Evolutionary conservation across 2,113 vertebrate genomes (phyloP).

Genomic region (Anthoscopus minutus): DNA sequence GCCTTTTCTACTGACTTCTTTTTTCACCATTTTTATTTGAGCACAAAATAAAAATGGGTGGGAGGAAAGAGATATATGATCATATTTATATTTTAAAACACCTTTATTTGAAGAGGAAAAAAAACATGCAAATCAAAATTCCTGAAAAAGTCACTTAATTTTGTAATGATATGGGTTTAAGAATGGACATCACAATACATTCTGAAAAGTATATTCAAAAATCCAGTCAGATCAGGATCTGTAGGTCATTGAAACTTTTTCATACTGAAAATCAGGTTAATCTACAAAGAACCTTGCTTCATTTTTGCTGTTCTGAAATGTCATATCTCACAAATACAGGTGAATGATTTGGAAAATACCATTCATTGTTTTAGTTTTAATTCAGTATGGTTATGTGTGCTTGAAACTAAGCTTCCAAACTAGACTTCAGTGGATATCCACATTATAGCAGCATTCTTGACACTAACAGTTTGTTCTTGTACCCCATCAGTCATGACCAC

Average conservation of each 20-base stretch:
- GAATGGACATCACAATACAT: not conserved
- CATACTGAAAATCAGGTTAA: not conserved
- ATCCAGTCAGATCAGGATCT: not conserved
- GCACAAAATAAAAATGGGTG: accelerated
- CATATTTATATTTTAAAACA: not conserved
- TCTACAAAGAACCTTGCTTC: not conserved
- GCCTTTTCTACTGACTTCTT: not conserved
- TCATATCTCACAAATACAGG: not conserved
- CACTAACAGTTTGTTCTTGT: not conserved
- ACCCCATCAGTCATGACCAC: not conserved
- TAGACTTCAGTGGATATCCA: not conserved
- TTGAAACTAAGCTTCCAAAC: not conserved
- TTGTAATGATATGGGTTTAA: not conserved
- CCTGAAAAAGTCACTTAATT: not conserved
- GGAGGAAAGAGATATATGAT: not conserved
- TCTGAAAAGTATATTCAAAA: not conserved
- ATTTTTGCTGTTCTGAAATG: not conserved
- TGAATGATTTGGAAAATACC: not conserved
- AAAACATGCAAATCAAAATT: not conserved
- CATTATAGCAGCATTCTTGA: not conserved
- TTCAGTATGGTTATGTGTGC: not conserved
- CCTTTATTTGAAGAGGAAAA: not conserved
- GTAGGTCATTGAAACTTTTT: not conserved
- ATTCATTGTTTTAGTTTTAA: not conserved
- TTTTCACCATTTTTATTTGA: not conserved